Evolutionary conservation across 1,140 invertebrate species (phyloP), one percentile per base, ranked within the genome.

Genomic region (Dolichoris vasculosae): DNA sequence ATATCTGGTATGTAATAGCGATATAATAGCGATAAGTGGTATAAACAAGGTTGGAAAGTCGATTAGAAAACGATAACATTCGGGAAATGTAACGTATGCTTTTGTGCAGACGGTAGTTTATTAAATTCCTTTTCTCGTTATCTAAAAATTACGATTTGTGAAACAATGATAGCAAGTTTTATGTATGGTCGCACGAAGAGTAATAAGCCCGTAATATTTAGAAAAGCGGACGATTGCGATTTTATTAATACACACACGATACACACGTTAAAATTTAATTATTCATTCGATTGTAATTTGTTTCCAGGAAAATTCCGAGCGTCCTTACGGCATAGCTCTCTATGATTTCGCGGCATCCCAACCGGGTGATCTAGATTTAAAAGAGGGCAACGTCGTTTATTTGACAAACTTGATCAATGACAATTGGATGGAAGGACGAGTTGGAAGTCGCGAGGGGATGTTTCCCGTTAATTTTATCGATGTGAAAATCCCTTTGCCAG

Each of bases 401-500:
- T 92, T 98, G 84, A 89, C 96, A 76, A 94, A 94, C 86, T 93
- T 94, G 87, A 92, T 97, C 13, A 96, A 97, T 89, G 94, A 95
- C n/a, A 96, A 97, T 86, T 98, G 97, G 97, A 90, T 97, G 84
- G 95, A 95, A 84, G 97, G 97, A 4, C 94, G 94, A 88, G 89
- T 94, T 85, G 94, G 92, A 40, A 94, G 95, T 89, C 93, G 94
- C 48, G 95, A 96, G 90, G 97, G 97, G 75, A 96, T 98, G 83
- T 98, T 98, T 93, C 97, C 97, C 1, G 91, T 94, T 32, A 97
- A 95, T 90, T 98, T 97, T 93, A 94, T 98, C 69, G 95, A 97
- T 85, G 93, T 98, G 69, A 95, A 96, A 90, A 94, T 97, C 88
- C 96, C 97, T 71, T 91, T 97, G 77, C 92, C 93, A 40, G 94